Conservation (phyloP, 2,113 vertebrate species). For the Porphyrio hochstetteri region DNA sequence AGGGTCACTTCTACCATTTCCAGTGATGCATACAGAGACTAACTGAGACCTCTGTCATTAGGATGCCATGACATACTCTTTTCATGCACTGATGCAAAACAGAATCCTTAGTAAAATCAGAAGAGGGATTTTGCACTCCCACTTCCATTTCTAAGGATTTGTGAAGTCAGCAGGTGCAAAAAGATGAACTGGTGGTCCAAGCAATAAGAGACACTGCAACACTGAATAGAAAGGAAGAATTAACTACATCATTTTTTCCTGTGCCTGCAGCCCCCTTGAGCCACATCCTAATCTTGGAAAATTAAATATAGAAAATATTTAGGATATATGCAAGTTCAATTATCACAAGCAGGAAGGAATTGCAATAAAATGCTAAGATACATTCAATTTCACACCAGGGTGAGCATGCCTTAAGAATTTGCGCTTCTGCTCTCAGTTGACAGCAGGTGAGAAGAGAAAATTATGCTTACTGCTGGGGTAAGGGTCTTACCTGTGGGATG, state of each 20-base stretch:
- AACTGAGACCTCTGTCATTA: neutral
- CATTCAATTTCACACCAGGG: neutral
- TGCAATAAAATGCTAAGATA: neutral
- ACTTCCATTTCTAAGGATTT: neutral
- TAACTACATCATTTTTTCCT: neutral
- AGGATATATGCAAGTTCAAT: neutral
- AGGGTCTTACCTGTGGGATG: slow-evolving; percentile 73
- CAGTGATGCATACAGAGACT: neutral
- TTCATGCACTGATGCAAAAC: neutral
- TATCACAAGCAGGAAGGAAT: neutral
- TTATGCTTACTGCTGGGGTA: neutral
- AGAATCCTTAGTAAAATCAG: neutral
- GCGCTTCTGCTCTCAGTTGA: neutral
- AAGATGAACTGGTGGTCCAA: neutral
- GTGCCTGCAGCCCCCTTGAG: neutral
- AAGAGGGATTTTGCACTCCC: neutral
- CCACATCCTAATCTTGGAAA: neutral
- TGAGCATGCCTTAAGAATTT: neutral
- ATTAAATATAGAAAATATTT: neutral
- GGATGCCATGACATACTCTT: neutral
- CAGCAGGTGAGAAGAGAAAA: neutral
- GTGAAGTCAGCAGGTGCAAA: neutral
- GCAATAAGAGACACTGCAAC: neutral
- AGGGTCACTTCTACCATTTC: neutral
- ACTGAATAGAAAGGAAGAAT: neutral